phyloP scores from a whole-genome alignment of 2,888 invertebrate species.

The Phengaris alcon region DNA sequence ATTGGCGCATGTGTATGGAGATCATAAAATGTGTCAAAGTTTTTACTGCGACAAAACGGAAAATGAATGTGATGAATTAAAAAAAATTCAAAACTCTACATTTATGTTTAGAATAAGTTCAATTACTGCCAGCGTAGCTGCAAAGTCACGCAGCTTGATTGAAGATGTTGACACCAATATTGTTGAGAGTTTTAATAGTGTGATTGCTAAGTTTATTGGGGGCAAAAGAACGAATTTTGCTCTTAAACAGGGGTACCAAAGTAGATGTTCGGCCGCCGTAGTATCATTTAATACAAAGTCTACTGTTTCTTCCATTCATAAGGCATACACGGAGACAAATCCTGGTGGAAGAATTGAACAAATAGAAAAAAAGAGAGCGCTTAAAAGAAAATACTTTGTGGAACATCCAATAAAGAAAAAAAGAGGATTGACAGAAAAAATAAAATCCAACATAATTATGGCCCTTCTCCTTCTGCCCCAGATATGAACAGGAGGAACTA shows the following conservation, averaged over 20 bases:
- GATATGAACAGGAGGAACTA: no score
- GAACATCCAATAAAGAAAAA: not conserved
- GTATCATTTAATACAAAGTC: conserved; percentile 17
- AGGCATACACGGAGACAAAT: not conserved
- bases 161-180: conserved; percentile 35
- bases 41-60: conserved; percentile 9
- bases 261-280: conserved; percentile 33
- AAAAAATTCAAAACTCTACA: conserved; percentile 28
- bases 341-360: not conserved
- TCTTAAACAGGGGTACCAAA: conserved; percentile 30
- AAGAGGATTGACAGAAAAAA: not conserved
- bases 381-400: not conserved
- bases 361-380: not conserved
- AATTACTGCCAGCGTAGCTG: conserved; percentile 29
- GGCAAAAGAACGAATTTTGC: conserved; percentile 39
- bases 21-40: conserved; percentile 17
- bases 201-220: conserved; percentile 38
- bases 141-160: conserved; percentile 32
- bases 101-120: conserved; percentile 31
- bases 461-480: not conserved
- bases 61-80: not conserved
- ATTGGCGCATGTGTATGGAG: conserved; percentile 1
- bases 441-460: conserved; percentile 25
- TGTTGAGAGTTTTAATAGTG: conserved; percentile 34
- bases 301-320: not conserved